Conservation (phyloP, 2,888 invertebrate species). For the Neocrepidodera transversa region DNA sequence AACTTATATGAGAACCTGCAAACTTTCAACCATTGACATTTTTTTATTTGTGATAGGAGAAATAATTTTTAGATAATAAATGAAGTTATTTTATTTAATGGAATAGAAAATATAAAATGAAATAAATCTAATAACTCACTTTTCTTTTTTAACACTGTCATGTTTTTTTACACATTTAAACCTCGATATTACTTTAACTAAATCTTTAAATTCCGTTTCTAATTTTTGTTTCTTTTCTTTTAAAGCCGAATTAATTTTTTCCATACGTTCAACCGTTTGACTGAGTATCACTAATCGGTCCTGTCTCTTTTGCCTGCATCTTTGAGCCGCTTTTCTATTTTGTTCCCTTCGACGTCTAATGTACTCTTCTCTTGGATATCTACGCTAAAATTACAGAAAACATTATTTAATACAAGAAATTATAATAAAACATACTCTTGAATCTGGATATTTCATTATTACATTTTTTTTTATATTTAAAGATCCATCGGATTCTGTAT, state of each 20-base stretch:
- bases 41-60: too few relatives aligned
- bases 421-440: too few relatives aligned
- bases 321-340: neutral
- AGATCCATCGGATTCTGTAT: neutral
- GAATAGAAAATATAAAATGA: too few relatives aligned
- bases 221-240: neutral
- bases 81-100: too few relatives aligned
- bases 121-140: too few relatives aligned
- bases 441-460: too few relatives aligned
- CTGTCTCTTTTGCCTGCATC: neutral
- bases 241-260: neutral
- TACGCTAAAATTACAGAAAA: too few relatives aligned
- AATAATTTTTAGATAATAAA: too few relatives aligned
- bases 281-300: neutral
- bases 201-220: neutral
- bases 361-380: neutral
- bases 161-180: neutral
- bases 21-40: too few relatives aligned
- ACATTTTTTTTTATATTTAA: neutral
- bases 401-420: too few relatives aligned
- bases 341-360: neutral
- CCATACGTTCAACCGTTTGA: neutral
- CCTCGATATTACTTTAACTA: neutral
- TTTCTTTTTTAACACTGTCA: neutral
- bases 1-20: too few relatives aligned